These are phyloP conservation scores for Cataglyphis altisquamis DNA, from an alignment of 2,888 invertebrate species.

Conservation along the genomic window DNA sequence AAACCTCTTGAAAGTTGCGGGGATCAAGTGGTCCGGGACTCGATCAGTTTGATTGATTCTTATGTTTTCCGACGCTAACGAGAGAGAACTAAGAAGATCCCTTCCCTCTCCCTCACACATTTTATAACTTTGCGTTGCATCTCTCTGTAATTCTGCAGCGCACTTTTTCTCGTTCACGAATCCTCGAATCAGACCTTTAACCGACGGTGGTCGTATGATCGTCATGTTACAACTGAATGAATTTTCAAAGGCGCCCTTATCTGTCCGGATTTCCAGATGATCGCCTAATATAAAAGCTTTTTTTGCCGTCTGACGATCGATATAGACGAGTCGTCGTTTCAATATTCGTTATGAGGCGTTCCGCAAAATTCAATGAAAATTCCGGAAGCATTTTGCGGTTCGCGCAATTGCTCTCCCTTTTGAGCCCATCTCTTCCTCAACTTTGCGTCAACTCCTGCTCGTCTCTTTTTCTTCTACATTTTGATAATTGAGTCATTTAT, in stretches of 20 bases:
- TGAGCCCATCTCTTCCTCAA: constrained; percentile 2
- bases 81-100: background rate
- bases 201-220: constrained; percentile 45
- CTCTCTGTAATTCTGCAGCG: constrained; percentile 18
- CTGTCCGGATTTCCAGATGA: constrained; percentile 65
- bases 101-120: background rate
- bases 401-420: constrained; percentile 52
- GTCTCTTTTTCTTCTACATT: constrained; percentile 15
- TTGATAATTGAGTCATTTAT: constrained; percentile 45
- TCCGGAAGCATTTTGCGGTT: constrained; percentile 62
- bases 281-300: constrained; percentile 59
- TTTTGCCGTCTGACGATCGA: constrained; percentile 57
- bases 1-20: constrained; percentile 45
- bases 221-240: constrained; percentile 58
- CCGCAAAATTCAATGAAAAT: constrained; percentile 66
- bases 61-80: constrained; percentile 44
- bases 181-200: constrained; percentile 46
- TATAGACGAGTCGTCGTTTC: constrained; percentile 58
- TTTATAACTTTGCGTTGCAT: constrained; percentile 25
- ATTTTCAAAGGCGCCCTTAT: constrained; percentile 69
- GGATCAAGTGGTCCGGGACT: background rate
- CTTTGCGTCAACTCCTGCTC: background rate
- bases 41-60: constrained; percentile 52
- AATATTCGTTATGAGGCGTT: constrained; percentile 66
- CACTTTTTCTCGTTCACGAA: constrained; percentile 16